Base-by-base conservation (phyloP, 2,888 invertebrate genomes). In the Agriopis leucophaearia region DNA sequence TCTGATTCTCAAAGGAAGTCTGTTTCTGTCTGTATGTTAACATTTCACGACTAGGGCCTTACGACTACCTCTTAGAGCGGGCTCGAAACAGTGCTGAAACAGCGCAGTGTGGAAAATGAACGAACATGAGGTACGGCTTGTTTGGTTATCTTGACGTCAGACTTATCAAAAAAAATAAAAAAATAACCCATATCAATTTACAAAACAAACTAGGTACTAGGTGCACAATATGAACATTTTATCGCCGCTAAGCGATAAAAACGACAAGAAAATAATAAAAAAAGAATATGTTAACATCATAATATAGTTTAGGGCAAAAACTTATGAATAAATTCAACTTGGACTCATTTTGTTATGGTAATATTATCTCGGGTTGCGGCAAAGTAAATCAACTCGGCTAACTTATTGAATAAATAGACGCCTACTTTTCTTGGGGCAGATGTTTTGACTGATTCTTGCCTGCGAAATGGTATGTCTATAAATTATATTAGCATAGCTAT, bases 281-380 rank as follows among this genome's bases (percentile, higher is more conserved):
- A 45, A 60, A 13, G 48, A 60, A 50, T 66, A 66, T 67, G 66
- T 62, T 58, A 58, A 67, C 67, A 63, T 63, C 36, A 40, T 66
- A 62, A 62, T 16, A 62, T 67, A 67, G 63, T 67, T 62, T 18
- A 42, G 63, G 63, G 58, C 52, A 63, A 67, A 63, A 71, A 69
- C 69, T 74, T 72, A 74, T 74, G 74, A 74, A 72, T 74, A 74
- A 66, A 74, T 74, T 74, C 64, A 66, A 64, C 50, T 61, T 54
- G 60, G 69, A 57, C 72, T 70, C 74, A 65, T 69, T 72, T 45
- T 52, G 67, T 65, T 74, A 69, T 72, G 72, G 63, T 61, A 72
- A 69, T 74, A 67, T 59, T 65, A 69, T 70, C 72, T 71, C 42
- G 70, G 70, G 69, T 60, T 55, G 63, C 52, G 38, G 55, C 15